These are phyloP conservation scores for Ia io DNA, from an alignment of 2,113 vertebrate species.

Conservation along the genomic window DNA sequence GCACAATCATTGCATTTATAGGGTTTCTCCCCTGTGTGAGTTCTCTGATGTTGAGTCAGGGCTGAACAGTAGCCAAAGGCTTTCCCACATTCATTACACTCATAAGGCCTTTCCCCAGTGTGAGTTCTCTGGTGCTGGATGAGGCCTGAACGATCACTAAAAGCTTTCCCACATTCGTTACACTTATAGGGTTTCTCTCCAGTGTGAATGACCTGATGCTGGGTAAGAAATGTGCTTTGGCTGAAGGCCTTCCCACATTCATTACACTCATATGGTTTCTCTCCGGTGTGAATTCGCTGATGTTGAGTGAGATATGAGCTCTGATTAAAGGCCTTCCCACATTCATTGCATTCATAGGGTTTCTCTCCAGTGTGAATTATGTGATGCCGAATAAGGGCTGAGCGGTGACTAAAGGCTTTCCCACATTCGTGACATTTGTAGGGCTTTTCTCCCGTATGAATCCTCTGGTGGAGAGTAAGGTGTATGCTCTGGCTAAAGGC, in stretches of 20 bases:
- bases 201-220: slow-evolving; percentile 75
- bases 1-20: slow-evolving; percentile 64
- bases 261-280: slow-evolving; percentile 72
- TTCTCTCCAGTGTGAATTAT: slow-evolving; percentile 78
- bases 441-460: slow-evolving; percentile 74
- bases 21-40: slow-evolving; percentile 73
- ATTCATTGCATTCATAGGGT: slow-evolving; percentile 69
- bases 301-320: slow-evolving; percentile 74
- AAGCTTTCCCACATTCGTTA: slow-evolving; percentile 71
- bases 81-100: slow-evolving; percentile 69
- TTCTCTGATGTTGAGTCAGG: slow-evolving; percentile 73
- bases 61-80: slow-evolving; percentile 76
- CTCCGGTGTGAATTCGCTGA: slow-evolving; percentile 74
- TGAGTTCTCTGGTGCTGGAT: slow-evolving; percentile 76
- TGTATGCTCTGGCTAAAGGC: slow-evolving; percentile 75
- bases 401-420: slow-evolving; percentile 75
- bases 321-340: slow-evolving; percentile 73
- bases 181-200: slow-evolving; percentile 75
- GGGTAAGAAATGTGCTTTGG: slow-evolving; percentile 72
- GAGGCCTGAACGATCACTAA: slow-evolving; percentile 72
- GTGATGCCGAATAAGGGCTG: slow-evolving; percentile 72
- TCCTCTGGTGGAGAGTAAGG: slow-evolving; percentile 72
- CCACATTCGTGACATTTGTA: slow-evolving; percentile 68
- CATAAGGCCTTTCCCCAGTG: slow-evolving; percentile 74
- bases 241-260: slow-evolving; percentile 78